Evolutionary conservation across 2,888 invertebrate genomes (phyloP), one percentile per base, ranked within the genome.

Genomic region (Amiota minor): DNA sequence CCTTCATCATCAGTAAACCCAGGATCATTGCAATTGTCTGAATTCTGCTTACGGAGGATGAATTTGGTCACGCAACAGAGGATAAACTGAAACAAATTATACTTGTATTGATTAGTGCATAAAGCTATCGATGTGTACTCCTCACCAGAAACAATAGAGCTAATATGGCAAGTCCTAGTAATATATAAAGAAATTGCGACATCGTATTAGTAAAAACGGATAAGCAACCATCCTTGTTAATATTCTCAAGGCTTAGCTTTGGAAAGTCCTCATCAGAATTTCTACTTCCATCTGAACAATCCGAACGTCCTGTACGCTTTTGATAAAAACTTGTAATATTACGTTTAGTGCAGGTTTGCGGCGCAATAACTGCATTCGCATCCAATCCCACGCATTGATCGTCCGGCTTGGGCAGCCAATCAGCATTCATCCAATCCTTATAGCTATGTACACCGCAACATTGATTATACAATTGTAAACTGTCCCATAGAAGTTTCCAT

Each of bases 401-500:
- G 4, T 59, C 59, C 55, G 68, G 71, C 2, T 8, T 47, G 1
- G 83, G 80, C 85, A 89, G 82, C 89, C 89, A 89, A 0, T 77
- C 77, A 0, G 89, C 88, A 9, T 79, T 78, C 81, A 86, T 84
- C 90, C 90, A 90, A 74, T 90, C 90, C 72, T 78, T 81, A 76
- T 87, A 88, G 73, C 76, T 79, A n/a, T 84, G 71, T 3, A 89
- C 88, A 0, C 90, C 90, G 71, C 90, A 90, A 67, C 90, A 90
- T 67, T 88, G 81, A 62, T 86, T 83, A 1, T 80, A 78, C 61
- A 86, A 80, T 68, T 90, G 90, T 49, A 90, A 49, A 14, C 81
- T 79, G 71, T 90, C 90, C 89, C 89, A 90, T 0, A 89, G 71
- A 0, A 90, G 77, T 49, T 89, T 88, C 90, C 90, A 89, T 9